Percentiles rank a stretch among this genome's conserved stretches.
Evolutionary conservation across 64 coral and sea anemone species (phyloP).

Genomic region (Cladopsammia gracilis): DNA sequence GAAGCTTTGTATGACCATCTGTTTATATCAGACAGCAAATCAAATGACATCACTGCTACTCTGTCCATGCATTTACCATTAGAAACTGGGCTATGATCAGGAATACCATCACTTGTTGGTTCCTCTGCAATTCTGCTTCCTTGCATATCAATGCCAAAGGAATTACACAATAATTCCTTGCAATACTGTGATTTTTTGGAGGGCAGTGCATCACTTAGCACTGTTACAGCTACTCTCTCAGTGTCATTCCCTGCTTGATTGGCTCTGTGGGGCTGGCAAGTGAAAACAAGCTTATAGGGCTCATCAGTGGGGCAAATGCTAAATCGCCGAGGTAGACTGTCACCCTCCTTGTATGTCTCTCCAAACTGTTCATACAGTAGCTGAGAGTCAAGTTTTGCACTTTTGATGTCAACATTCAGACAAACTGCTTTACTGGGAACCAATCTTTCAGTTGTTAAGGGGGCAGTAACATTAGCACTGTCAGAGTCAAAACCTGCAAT

Average conservation of each 20-base stretch:
- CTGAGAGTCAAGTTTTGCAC: not conserved
- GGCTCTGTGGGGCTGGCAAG: not conserved
- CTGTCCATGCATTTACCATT: not conserved
- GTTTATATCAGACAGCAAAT: conserved; percentile 30
- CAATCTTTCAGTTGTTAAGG: not conserved
- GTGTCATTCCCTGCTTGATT: not conserved
- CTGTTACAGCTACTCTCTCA: conserved; percentile 2
- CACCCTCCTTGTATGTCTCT: conserved; percentile 39
- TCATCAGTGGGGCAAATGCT: conserved; percentile 8
- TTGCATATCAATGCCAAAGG: not conserved
- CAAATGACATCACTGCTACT: conserved; percentile 40
- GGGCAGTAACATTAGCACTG: not conserved
- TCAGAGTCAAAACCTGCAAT: not conserved
- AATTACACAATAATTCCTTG: conserved; percentile 1
- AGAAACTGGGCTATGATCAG: not conserved
- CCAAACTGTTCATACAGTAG: conserved; percentile 45
- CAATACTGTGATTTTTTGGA: not conserved
- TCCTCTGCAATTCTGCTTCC: conserved; percentile 4
- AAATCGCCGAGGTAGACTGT: conserved; percentile 48
- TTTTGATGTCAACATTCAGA: conserved; percentile 9
- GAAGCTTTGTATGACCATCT: not conserved
- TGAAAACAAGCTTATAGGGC: conserved; percentile 17
- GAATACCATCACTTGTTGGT: not conserved
- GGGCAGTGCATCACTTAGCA: conserved; percentile 17
- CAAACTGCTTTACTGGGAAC: not conserved